These are phyloP conservation scores for Agapornis canus DNA, from an alignment of 2,797 vertebrate species.

Conservation along the genomic window DNA sequence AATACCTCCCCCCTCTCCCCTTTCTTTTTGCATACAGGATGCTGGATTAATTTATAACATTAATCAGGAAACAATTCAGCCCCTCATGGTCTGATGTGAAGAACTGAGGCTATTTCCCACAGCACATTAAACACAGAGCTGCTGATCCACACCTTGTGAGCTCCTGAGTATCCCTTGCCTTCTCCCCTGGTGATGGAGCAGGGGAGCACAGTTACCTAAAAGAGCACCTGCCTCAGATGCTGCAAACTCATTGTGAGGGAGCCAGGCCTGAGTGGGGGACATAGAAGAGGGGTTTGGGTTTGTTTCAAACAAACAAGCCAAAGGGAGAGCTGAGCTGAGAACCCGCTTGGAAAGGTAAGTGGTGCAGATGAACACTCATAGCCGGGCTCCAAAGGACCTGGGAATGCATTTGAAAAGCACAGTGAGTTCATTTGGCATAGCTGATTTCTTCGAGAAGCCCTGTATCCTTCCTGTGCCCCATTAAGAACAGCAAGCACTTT, in stretches of 20 bases:
- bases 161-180: background rate
- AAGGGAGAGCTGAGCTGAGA: background rate
- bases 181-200: background rate
- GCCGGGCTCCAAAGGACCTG: background rate
- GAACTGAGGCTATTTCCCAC: background rate
- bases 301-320: background rate
- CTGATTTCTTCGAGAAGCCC: background rate
- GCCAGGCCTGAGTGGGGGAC: too few species aligned
- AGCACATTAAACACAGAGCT: background rate
- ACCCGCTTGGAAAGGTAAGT: background rate
- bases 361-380: background rate
- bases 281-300: background rate
- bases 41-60: constrained; percentile 32
- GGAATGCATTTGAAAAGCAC: background rate
- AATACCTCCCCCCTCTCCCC: background rate
- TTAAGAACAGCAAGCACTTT: background rate
- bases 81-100: background rate
- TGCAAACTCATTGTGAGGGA: background rate
- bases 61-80: constrained; percentile 44
- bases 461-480: background rate
- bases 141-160: background rate
- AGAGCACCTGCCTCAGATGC: background rate
- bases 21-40: background rate
- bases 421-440: background rate
- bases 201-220: background rate